phyloP scores from a whole-genome alignment of 2,113 vertebrate genomes.

The Silurus glanis region DNA sequence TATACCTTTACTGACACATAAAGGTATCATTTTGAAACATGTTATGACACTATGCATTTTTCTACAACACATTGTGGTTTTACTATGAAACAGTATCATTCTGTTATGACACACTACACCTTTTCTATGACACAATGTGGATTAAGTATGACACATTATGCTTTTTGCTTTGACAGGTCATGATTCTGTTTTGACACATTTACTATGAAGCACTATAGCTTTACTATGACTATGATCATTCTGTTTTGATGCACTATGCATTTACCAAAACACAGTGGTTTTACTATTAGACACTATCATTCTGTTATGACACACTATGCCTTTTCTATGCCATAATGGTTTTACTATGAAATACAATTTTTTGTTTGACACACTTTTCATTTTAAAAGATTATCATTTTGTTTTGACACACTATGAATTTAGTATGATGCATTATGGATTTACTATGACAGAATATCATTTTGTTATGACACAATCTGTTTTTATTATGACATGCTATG shows the following conservation, averaged over 20 bases:
- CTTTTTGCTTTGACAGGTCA: too few relatives aligned
- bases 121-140: not conserved
- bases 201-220: not conserved
- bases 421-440: not conserved
- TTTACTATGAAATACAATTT: too few relatives aligned
- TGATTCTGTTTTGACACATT: not conserved
- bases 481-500: too few relatives aligned
- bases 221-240: not conserved
- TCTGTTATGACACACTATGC: too few relatives aligned
- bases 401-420: not conserved
- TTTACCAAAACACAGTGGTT: too few relatives aligned
- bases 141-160: not conserved
- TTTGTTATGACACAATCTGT: not conserved
- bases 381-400: not conserved
- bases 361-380: not conserved
- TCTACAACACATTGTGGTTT: not conserved
- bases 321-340: not conserved
- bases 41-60: not conserved
- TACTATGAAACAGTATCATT: not conserved
- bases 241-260: not conserved
- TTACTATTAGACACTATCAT: not conserved
- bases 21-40: not conserved
- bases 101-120: too few relatives aligned
- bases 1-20: not conserved
- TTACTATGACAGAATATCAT: not conserved